These are phyloP conservation scores for Tetranychus truncatus DNA, from an alignment of 2,888 invertebrate genomes.

Conservation along the genomic window DNA sequence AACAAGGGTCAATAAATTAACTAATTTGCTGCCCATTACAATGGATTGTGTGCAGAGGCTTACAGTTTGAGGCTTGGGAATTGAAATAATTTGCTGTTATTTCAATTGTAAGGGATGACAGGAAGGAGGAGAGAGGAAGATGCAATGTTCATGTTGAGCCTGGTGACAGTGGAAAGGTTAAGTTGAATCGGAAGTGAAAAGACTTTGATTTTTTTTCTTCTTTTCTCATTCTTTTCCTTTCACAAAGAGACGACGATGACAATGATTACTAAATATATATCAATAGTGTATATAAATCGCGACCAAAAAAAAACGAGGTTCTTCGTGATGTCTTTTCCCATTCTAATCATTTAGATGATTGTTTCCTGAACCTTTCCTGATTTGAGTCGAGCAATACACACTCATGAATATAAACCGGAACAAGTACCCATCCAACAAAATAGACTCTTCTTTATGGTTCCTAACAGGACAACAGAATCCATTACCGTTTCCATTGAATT, in stretches of 20 bases:
- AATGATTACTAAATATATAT: too few relatives aligned
- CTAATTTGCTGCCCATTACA: too few relatives aligned
- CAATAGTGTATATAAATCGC: neutral
- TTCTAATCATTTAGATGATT: neutral
- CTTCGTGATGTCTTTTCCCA: neutral
- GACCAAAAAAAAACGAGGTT: neutral
- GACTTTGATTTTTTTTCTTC: neutral
- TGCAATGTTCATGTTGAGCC: neutral
- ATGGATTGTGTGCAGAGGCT: too few relatives aligned
- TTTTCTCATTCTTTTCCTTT: neutral
- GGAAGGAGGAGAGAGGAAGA: neutral
- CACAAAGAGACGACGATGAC: neutral
- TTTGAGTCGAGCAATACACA: neutral
- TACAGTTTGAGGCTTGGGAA: too few relatives aligned
- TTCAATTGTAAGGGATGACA: neutral
- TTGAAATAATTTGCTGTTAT: neutral
- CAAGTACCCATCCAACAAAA: neutral
- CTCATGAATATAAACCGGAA: neutral
- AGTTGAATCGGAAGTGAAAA: neutral
- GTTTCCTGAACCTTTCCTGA: neutral
- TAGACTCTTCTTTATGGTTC: neutral
- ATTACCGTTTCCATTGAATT: neutral
- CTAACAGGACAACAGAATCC: neutral
- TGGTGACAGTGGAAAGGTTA: neutral
- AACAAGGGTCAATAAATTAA: too few relatives aligned